Conservation (phyloP, 2,113 vertebrate species). For the Aix galericulata region DNA sequence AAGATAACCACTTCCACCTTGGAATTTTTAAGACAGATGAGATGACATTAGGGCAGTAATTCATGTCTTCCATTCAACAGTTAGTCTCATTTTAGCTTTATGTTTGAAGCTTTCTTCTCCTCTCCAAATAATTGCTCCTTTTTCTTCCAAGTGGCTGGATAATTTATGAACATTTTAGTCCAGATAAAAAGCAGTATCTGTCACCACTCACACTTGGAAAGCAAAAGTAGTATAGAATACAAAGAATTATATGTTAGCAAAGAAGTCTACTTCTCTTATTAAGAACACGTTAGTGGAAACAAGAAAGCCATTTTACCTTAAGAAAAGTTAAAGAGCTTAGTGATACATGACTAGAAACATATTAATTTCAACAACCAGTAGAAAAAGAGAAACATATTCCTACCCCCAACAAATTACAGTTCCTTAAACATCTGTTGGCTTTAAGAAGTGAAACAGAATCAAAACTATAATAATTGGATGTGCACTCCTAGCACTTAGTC, state of each 20-base stretch:
- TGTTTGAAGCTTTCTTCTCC: neutral
- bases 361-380: neutral
- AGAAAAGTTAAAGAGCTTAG: neutral
- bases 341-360: neutral
- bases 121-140: neutral
- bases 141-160: neutral
- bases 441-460: neutral
- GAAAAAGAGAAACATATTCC: neutral
- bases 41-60: neutral
- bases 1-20: neutral
- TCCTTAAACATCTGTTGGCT: neutral
- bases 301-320: neutral
- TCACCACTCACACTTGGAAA: neutral
- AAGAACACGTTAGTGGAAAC: neutral
- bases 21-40: neutral
- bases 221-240: neutral
- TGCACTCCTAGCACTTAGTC: neutral
- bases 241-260: neutral
- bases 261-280: neutral
- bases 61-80: neutral
- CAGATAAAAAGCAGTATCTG: neutral
- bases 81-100: neutral
- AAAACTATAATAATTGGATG: fast-evolving
- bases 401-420: neutral
- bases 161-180: neutral